Conservation (phyloP, 2,888 invertebrate species). For the Cantharis lateralis region DNA sequence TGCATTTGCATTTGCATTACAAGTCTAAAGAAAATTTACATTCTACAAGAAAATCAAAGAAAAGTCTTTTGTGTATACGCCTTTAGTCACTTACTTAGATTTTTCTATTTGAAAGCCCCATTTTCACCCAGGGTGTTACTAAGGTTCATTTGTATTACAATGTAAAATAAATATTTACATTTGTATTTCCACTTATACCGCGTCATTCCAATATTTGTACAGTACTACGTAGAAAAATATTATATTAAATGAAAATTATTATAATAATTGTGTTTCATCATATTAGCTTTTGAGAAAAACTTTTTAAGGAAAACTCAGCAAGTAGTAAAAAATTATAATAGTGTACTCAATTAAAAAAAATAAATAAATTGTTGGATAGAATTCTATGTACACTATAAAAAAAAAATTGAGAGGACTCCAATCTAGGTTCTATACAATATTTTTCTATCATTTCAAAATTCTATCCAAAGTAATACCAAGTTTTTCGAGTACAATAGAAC, state of each 20-base stretch:
- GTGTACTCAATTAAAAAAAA: too few relatives aligned
- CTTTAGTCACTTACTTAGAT: neutral
- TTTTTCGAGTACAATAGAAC: too few relatives aligned
- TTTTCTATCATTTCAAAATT: too few relatives aligned
- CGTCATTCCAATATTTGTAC: neutral
- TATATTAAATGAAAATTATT: neutral
- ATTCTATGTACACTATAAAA: too few relatives aligned
- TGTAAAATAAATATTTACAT: neutral
- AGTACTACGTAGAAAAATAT: neutral
- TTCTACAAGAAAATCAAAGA: neutral
- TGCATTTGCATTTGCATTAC: neutral
- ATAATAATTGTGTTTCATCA: too few relatives aligned
- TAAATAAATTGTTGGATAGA: too few relatives aligned
- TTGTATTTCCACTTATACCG: neutral
- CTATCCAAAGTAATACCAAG: too few relatives aligned
- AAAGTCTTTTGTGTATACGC: conserved; percentile 2
- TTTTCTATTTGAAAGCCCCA: neutral
- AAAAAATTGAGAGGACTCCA: too few relatives aligned
- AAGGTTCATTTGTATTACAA: neutral
- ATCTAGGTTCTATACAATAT: too few relatives aligned
- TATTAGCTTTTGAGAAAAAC: too few relatives aligned
- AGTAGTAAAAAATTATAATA: too few relatives aligned
- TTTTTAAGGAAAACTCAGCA: too few relatives aligned
- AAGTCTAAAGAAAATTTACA: neutral
- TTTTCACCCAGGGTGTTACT: neutral